phyloP scores from a whole-genome alignment of 2,797 vertebrate species.

The Synaphobranchus kaupii region DNA sequence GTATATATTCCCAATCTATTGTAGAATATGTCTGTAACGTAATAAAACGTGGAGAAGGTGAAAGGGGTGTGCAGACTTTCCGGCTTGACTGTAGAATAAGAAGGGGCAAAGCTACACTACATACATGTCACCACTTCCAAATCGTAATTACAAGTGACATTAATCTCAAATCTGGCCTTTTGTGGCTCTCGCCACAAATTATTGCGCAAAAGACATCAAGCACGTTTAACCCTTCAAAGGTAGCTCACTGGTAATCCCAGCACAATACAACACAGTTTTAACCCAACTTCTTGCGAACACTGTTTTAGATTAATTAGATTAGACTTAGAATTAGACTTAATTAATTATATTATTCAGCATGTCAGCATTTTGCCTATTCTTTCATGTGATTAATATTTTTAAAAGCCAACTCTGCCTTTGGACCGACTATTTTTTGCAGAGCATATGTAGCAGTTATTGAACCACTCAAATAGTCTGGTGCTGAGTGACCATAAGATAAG shows the following conservation, averaged over 20 bases:
- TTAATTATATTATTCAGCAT: not conserved
- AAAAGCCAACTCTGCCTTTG: not conserved
- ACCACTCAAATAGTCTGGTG: not conserved
- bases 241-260: slow-evolving; percentile 17
- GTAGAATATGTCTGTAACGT: too few species aligned
- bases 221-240: slow-evolving; percentile 30
- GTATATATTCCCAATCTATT: too few species aligned
- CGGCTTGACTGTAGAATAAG: too few species aligned
- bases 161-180: not conserved
- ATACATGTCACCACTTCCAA: not conserved
- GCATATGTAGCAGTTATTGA: not conserved
- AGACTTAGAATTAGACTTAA: too few species aligned
- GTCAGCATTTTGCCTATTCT: not conserved
- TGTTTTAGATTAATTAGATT: not conserved
- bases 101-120: not conserved
- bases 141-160: not conserved
- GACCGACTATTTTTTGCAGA: not conserved
- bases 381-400: not conserved
- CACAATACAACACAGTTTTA: not conserved
- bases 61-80: too few species aligned
- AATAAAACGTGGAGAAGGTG: too few species aligned
- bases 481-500: not conserved
- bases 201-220: slow-evolving; percentile 29
- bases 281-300: not conserved
- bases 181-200: not conserved